Percentiles rank a stretch among this genome's conserved stretches.
Conservation (phyloP, 1,140 invertebrate species). For the Pogonus chalceus region DNA sequence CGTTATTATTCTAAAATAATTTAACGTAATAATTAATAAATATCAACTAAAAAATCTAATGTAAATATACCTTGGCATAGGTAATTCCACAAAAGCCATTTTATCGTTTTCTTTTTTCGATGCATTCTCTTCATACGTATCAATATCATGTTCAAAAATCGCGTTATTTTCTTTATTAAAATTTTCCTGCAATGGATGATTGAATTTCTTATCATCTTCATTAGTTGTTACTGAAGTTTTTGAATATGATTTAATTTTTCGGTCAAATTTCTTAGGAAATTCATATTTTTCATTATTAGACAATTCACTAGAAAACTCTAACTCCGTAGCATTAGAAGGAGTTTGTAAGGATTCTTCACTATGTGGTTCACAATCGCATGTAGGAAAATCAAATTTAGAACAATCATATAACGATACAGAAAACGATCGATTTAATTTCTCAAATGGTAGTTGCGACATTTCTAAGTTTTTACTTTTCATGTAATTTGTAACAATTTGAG, state of each 20-base stretch:
- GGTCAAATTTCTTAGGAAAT: conserved; percentile 33
- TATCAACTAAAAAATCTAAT: neutral
- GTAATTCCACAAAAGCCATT: conserved; percentile 47
- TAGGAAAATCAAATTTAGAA: conserved; percentile 21
- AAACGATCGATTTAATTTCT: conserved; percentile 25
- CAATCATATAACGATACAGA: conserved; percentile 19
- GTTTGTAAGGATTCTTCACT: conserved; percentile 41
- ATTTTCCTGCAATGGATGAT: conserved; percentile 18
- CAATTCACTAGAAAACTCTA: conserved; percentile 52
- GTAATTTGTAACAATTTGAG: conserved; percentile 56
- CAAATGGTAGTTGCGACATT: conserved; percentile 49
- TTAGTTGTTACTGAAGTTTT: conserved; percentile 27
- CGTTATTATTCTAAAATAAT: conserved; percentile 10
- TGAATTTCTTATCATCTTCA: conserved; percentile 18
- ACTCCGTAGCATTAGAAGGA: conserved; percentile 55
- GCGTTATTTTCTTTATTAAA: conserved; percentile 16
- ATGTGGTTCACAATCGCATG: conserved; percentile 19
- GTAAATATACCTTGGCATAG: conserved; percentile 43
- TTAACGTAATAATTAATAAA: neutral
- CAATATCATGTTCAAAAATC: conserved; percentile 11
- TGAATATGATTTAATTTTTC: conserved; percentile 17
- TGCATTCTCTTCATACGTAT: conserved; percentile 11
- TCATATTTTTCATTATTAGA: conserved; percentile 35
- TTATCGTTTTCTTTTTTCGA: conserved; percentile 23
- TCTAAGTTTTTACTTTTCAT: conserved; percentile 61